phyloP scores from a whole-genome alignment of 2,113 vertebrate species.

The Ursus arctos region DNA sequence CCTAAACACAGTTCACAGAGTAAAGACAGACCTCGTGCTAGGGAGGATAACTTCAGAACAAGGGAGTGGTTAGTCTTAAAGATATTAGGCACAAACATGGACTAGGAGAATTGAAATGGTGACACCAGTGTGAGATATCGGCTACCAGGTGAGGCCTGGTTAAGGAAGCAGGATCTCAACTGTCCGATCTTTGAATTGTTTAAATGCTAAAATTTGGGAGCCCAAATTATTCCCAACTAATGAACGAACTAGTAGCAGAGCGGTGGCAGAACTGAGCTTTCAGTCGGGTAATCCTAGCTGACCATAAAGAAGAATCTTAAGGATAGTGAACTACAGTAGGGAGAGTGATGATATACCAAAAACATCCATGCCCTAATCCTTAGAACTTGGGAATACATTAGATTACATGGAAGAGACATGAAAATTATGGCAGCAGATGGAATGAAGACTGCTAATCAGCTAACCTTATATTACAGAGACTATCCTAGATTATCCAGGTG shows the following conservation, averaged over 20 bases:
- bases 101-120: background rate
- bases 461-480: background rate
- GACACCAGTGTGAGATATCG: background rate
- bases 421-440: background rate
- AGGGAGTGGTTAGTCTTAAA: background rate
- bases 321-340: background rate
- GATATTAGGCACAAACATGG: background rate
- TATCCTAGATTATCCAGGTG: background rate
- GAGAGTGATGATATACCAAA: background rate
- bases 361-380: background rate
- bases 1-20: background rate
- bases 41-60: background rate
- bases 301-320: background rate
- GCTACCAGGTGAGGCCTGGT: background rate
- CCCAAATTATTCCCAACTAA: background rate
- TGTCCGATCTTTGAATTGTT: background rate
- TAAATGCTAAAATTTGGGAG: background rate
- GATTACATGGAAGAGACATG: background rate
- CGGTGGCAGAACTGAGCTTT: background rate
- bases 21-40: background rate
- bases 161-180: background rate
- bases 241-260: background rate
- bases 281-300: background rate
- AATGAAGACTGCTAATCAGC: background rate
- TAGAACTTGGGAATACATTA: background rate